Base-by-base conservation (phyloP, 2,888 invertebrate genomes). In the Aphrophora alni region DNA sequence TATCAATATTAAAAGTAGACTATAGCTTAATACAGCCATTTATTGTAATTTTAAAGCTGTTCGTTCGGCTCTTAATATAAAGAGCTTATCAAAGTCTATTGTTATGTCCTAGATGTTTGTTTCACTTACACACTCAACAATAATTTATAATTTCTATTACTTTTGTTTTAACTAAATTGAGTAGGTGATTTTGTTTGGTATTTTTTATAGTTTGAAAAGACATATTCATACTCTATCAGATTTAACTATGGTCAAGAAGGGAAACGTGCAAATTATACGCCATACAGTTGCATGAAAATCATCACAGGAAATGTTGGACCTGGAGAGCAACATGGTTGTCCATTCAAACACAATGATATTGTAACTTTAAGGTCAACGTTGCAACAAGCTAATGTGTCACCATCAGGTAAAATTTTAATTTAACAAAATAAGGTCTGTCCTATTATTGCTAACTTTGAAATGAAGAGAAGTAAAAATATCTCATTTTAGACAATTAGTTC, bases 171-270 rank as follows among this genome's bases (percentile, higher is more conserved):
- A n/a, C n/a, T n/a, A n/a, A n/a, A n/a, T n/a, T n/a, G n/a, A n/a
- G n/a, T n/a, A n/a, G n/a, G n/a, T n/a, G n/a, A 59, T 12, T 21
- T 59, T 3, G 21, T 59, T 59, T 59, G 59, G 21, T 21, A 33
- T 33, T 69, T 14, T 26, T 83, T 87, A 38, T 87, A 95, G 90
- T 99, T 99, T 91, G 95, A 98, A 80, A 98, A 98, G 87, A 91
- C 93, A 84, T 97, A 99, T 89, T 90, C 95, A 0, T 99, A 99
- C 88, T 93, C 92, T 87, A 93, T 99, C 77, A 93, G 97, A 26
- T 98, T 98, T 88, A 95, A 94, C 87, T 99, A 96, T 89, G 99
- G 99, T 27, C 96, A 97, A 89, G 98, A 97, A 87, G 99, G 99
- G 0, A 96, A 94, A 85, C 93, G 95, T 87, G 92, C 92, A 1